These are phyloP conservation scores for Neelides folsomi DNA, from an alignment of 2,888 invertebrate species.

Conservation along the genomic window DNA sequence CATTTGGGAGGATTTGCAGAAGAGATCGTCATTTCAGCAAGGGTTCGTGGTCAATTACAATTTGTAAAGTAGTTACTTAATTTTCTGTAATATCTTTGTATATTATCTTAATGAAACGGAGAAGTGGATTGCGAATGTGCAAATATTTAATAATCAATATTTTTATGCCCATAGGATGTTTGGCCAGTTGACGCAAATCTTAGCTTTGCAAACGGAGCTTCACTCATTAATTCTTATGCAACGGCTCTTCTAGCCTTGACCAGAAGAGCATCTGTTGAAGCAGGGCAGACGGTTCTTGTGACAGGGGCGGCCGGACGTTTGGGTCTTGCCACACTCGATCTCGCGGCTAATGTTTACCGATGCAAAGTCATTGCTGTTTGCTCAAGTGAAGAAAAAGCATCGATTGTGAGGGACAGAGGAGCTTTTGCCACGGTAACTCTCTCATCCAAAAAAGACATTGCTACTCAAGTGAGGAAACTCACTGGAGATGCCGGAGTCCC, in stretches of 20 bases:
- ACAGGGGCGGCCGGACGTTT: conserved; percentile 52
- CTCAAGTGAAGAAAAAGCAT: conserved; percentile 42
- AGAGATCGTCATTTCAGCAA: conserved; percentile 43
- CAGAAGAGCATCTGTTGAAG: conserved; percentile 41
- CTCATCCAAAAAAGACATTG: conserved; percentile 41
- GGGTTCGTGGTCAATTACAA: conserved; percentile 30
- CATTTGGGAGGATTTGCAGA: conserved; percentile 51
- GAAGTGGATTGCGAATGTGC: neutral
- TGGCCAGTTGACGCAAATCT: conserved; percentile 47
- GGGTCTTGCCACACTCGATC: conserved; percentile 53
- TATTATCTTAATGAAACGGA: too few relatives aligned
- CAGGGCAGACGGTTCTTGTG: conserved; percentile 49
- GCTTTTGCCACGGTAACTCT: conserved; percentile 52
- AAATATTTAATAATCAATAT: neutral
- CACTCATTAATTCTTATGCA: conserved; percentile 49
- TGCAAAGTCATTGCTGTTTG: conserved; percentile 58
- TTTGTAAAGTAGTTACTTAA: neutral
- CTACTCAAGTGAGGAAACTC: conserved; percentile 44
- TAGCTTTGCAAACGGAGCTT: conserved; percentile 45
- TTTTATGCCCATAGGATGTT: conserved; percentile 42
- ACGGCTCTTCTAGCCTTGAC: conserved; percentile 52
- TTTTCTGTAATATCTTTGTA: too few relatives aligned
- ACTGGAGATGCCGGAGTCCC: conserved; percentile 49
- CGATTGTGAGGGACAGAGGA: conserved; percentile 38
- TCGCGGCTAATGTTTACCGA: conserved; percentile 53